A percentile compares a stretch with the other conserved stretches of the same genome.
These are phyloP conservation scores for Sapajus apella DNA, from an alignment of 2,113 vertebrate genomes.

Conservation along the genomic window DNA sequence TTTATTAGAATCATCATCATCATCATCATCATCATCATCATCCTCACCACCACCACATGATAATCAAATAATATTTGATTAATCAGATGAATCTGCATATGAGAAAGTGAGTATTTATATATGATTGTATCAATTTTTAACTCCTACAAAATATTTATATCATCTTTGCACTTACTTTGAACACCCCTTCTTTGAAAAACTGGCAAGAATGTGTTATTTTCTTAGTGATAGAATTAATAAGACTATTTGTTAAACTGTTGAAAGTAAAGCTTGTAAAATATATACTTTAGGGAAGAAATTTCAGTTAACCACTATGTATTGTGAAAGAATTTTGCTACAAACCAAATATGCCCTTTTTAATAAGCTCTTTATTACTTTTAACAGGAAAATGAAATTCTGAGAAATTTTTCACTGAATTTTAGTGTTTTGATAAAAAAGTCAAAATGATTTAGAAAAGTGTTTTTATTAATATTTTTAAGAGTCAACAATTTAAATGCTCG, in stretches of 20 bases:
- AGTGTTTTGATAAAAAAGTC: neutral
- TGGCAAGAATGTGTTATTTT: conserved; percentile 34
- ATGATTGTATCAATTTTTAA: conserved; percentile 50
- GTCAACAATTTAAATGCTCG: conserved; percentile 12
- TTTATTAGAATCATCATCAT: conserved; percentile 65
- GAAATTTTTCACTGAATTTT: conserved; percentile 38
- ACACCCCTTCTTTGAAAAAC: conserved; percentile 54
- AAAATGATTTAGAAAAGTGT: conserved; percentile 57
- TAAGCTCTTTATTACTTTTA: conserved; percentile 53
- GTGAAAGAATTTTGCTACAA: conserved; percentile 41
- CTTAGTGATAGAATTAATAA: neutral
- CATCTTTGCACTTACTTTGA: conserved; percentile 47
- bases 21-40: conserved; percentile 34
- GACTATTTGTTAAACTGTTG: conserved; percentile 28
- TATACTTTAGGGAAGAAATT: conserved; percentile 48
- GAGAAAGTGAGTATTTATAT: conserved; percentile 75
- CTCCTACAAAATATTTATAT: conserved; percentile 48
- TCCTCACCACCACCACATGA: conserved; percentile 55
- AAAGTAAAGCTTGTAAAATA: conserved; percentile 45
- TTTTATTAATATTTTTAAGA: conserved; percentile 50
- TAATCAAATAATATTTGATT: conserved; percentile 72
- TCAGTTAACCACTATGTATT: conserved; percentile 6
- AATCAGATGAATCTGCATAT: conserved; percentile 68
- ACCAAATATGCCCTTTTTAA: conserved; percentile 61
- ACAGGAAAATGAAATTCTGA: conserved; percentile 9